Base-by-base conservation (phyloP, 2,888 invertebrate species). In the Sminthurides aquaticus region DNA sequence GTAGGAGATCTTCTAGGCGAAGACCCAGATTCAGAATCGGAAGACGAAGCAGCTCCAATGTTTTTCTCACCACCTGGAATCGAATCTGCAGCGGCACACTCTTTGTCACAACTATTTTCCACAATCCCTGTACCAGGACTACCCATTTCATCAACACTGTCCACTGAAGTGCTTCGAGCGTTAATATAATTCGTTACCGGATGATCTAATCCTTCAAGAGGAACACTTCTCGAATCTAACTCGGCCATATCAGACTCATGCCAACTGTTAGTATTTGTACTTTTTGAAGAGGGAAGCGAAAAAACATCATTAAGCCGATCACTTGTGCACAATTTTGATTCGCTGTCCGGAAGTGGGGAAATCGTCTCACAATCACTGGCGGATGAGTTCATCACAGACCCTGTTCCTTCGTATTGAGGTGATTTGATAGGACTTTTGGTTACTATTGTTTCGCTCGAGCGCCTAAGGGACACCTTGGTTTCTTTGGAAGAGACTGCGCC, bases 1-100 rank as follows among this genome's bases (percentile, higher is more conserved):
- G 71, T 75, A 15, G 77, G 77, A 57, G 82, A 82, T 49, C 68
- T 67, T 29, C 63, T 2, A 75, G 87, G 87, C 66, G 86, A 86
- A 48, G 85, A 84, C 1, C 84, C 86, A 22, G 82, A 81, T 68
- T 85, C 86, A 62, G 87, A 87, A 76, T 87, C 87, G 64, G 86
- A 86, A 56, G 85, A 85, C 76, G 87, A 88, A 24, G 89, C 89
- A 1, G 88, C 83, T 5, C 64, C 66, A 49, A 57, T 34, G 3
- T 56, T 66, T 61, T 62, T 57, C n/a, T 71, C 69, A 25, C 69
- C 68, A 15, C 52, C 26, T 26, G 28, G 22, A 34, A 58, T 49
- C 15, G 2, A 22, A 20, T 54, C 24, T 24, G 34, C 27, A 20
- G 22, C 5, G 15, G 15, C 43, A 52, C 52, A 20, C 20, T 15